Base-by-base conservation (phyloP, 2,113 vertebrate genomes). In the Sander vitreus region DNA sequence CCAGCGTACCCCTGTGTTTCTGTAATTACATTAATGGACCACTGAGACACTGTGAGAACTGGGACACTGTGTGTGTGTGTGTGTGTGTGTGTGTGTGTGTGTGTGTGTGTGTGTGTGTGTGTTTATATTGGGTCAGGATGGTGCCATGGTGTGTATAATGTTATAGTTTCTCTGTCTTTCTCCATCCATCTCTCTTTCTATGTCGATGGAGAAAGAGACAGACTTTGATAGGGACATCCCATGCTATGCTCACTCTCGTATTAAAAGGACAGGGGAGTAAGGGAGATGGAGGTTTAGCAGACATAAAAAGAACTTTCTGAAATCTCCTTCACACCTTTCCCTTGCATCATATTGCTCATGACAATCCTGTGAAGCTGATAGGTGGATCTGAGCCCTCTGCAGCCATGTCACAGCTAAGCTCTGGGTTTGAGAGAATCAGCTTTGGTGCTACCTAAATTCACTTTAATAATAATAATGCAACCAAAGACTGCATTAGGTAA, bases 11-110 rank as follows among this genome's bases (percentile, higher is more conserved):
- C 54, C 57, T 7, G 58, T 47, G 55, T 59, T 64, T 51, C 80
- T 77, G 69, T 75, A 69, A 86, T 83, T 84, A 85, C 72, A 77
- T 55, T 64, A 69, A 11, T 16, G 58, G 54, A 74, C 53, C 62
- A 21, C 64, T 25, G 67, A 59, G 65, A 60, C 68, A 82, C 58
- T 45, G 72, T 89, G 90, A 69, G 87, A 91, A 89, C 74, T 76
- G 75, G 82, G 73, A 18, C 80, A 25, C 11, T 57, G 3, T 12
- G 53, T 69, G 36, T 27, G 51, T 59, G 8, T 23, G 39, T 39
- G 39, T 10, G 39, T 39, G 9, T 10, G 39, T 39, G 8, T 10
- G 39, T 39, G 39, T 39, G 36, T 39, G 8, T 9, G 5, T 33
- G 30, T 33, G 30, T 33, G 30, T 6, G 30, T 33, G 30, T 6